These are phyloP conservation scores for Istiophorus platypterus DNA, from an alignment of 2,113 vertebrate species.

Conservation along the genomic window DNA sequence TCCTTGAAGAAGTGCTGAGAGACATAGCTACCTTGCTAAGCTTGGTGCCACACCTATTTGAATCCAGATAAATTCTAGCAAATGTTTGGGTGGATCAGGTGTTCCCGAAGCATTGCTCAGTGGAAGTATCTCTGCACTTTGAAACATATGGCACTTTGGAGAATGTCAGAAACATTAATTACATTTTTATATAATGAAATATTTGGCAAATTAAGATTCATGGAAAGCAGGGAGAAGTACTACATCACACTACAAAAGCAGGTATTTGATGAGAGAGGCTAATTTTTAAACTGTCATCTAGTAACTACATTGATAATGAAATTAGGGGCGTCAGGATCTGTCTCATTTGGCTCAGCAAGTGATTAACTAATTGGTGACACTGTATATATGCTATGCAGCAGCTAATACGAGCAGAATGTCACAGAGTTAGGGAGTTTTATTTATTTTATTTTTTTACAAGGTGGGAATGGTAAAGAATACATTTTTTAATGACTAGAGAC, in stretches of 20 bases:
- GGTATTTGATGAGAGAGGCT: neutral
- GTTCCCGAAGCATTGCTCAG: neutral
- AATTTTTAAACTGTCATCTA: neutral
- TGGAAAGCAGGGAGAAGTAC: neutral
- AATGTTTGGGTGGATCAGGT: neutral
- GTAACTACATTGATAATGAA: neutral
- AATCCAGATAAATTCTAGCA: neutral
- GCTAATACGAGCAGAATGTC: neutral
- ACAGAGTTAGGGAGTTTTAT: neutral
- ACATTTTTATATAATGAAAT: neutral
- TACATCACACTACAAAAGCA: neutral
- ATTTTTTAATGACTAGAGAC: neutral
- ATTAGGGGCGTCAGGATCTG: neutral
- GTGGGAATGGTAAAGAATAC: neutral
- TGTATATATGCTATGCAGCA: neutral
- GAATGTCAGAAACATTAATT: constrained; percentile 1
- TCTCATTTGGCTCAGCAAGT: neutral
- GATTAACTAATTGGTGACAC: neutral
- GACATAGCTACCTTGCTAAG: neutral
- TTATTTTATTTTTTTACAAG: neutral
- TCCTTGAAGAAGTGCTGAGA: neutral
- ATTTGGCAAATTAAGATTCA: neutral
- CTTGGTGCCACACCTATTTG: neutral
- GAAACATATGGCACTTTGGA: neutral
- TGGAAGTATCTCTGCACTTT: neutral